Evolutionary conservation across 2,797 vertebrate species (phyloP).

Genomic region (Tenualosa thibaudeaui): DNA sequence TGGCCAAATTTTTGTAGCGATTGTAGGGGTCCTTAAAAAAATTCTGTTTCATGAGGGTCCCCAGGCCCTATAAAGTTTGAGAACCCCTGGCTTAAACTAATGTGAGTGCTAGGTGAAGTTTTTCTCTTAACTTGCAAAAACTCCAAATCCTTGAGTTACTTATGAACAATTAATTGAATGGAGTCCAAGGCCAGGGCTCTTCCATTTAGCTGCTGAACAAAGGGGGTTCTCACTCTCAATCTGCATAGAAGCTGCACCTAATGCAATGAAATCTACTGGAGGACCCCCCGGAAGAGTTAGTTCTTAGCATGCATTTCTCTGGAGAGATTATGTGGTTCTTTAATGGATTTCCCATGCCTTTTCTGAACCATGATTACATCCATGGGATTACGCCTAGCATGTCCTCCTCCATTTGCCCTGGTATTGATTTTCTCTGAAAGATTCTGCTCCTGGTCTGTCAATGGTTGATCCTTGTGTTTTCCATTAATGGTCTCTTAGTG

Average conservation of each 20-base stretch:
- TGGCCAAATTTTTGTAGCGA: no score
- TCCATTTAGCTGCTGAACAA: not conserved
- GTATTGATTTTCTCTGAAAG: slow-evolving; percentile 27
- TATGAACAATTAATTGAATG: slow-evolving; percentile 4
- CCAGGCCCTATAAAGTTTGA: no score
- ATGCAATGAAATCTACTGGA: not conserved
- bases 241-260: not conserved
- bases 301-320: not conserved
- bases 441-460: slow-evolving; percentile 13
- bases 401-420: slow-evolving; percentile 34
- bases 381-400: slow-evolving; percentile 43
- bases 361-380: slow-evolving; percentile 36
- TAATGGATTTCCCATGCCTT: slow-evolving; percentile 42
- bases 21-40: not conserved
- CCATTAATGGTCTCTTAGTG: slow-evolving; percentile 17
- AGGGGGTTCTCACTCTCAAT: not conserved
- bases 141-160: not conserved
- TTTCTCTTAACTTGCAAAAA: not conserved
- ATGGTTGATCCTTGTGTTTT: slow-evolving; percentile 25
- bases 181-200: not conserved
- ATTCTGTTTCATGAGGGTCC: no score
- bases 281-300: not conserved
- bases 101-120: not conserved
- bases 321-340: slow-evolving; percentile 27
- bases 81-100: not conserved